phyloP scores from a whole-genome alignment of 2,888 invertebrate genomes.

The Troides helena region DNA sequence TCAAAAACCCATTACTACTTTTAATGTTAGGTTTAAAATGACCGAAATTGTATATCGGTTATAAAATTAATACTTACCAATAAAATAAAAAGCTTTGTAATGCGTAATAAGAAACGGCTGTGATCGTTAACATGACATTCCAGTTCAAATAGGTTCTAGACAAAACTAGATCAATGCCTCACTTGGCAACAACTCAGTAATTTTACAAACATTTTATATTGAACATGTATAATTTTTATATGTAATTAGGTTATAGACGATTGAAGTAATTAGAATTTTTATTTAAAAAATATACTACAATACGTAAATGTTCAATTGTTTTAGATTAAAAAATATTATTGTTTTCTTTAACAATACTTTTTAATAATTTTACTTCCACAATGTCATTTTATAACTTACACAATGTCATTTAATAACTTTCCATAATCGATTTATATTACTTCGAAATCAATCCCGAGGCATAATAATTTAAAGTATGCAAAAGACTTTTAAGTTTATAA shows the following conservation, averaged over 20 bases:
- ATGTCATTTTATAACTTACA: too few relatives aligned
- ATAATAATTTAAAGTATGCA: too few relatives aligned
- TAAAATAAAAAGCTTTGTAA: slow-evolving; percentile 26
- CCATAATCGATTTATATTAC: too few relatives aligned
- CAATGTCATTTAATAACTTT: too few relatives aligned
- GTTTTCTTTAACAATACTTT: too few relatives aligned
- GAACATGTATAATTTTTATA: neutral
- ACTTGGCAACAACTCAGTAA: slow-evolving; percentile 28
- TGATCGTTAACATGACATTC: slow-evolving; percentile 48
- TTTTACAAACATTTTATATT: neutral
- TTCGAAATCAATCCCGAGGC: too few relatives aligned
- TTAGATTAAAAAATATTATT: too few relatives aligned
- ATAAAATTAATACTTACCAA: neutral
- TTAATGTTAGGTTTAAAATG: neutral
- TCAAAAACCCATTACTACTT: neutral
- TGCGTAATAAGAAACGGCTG: slow-evolving; percentile 49
- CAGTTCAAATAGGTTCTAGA: slow-evolving; percentile 45
- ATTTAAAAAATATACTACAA: neutral
- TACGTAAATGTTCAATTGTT: too few relatives aligned
- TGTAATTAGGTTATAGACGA: neutral
- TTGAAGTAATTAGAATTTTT: neutral
- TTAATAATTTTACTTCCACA: too few relatives aligned
- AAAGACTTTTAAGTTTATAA: too few relatives aligned
- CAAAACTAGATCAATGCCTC: slow-evolving; percentile 44
- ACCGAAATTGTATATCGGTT: neutral